Conservation (phyloP, 2,113 vertebrate species). For the Cyprinodon variegatus region DNA sequence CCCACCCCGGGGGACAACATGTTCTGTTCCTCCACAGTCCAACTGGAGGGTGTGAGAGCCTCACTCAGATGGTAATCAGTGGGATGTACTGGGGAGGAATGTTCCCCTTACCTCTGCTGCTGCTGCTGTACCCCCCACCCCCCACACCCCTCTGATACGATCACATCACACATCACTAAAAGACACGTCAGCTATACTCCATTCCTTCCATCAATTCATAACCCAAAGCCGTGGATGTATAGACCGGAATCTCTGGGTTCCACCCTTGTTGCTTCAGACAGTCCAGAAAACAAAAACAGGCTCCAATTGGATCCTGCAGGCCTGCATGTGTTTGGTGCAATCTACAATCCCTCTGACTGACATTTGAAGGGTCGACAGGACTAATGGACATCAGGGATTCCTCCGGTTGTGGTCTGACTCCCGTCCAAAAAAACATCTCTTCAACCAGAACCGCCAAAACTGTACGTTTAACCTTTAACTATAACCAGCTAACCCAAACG, state of each 20-base stretch:
- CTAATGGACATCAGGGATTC: no score
- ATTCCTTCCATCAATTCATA: slow-evolving; percentile 34
- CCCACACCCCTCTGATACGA: neutral
- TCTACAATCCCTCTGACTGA: no score
- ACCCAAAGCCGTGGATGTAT: slow-evolving; percentile 5
- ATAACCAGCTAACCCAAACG: no score
- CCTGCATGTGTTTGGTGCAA: neutral
- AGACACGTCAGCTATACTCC: slow-evolving; percentile 1
- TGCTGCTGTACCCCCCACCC: no score
- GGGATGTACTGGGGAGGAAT: slow-evolving; percentile 28
- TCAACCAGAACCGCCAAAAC: no score
- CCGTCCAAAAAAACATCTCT: no score
- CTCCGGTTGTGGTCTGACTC: no score
- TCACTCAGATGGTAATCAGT: slow-evolving; percentile 50
- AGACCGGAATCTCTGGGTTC: slow-evolving; percentile 9
- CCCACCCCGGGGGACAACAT: slow-evolving; percentile 34
- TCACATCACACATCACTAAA: neutral
- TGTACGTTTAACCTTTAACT: no score
- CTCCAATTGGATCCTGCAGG: no score
- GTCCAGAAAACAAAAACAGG: slow-evolving; percentile 23
- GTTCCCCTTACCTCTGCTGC: slow-evolving; percentile 45
- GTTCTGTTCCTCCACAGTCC: slow-evolving; percentile 52
- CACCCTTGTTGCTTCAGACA: slow-evolving; percentile 49
- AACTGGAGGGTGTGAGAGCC: slow-evolving; percentile 25
- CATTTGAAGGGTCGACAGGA: no score